Percentiles rank a stretch among this genome's conserved stretches.
phyloP scores from a whole-genome alignment of 2,113 vertebrate genomes.

The Myrmecophaga tridactyla region DNA sequence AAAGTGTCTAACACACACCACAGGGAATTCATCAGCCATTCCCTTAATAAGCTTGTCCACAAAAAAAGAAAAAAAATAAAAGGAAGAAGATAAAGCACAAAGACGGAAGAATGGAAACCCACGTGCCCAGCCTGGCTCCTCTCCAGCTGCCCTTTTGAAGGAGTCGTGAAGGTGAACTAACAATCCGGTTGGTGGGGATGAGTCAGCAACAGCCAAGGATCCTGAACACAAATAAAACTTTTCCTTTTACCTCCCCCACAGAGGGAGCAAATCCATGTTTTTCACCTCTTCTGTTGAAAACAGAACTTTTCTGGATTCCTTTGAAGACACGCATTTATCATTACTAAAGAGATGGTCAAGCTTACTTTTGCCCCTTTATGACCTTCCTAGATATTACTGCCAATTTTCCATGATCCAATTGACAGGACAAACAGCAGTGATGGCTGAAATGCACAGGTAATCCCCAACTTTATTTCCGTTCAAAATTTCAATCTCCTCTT shows the following conservation, averaged over 20 bases:
- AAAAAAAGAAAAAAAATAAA: too few species aligned
- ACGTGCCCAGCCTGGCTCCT: rapidly evolving
- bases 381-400: background rate
- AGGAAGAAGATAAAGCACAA: too few species aligned
- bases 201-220: background rate
- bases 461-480: background rate
- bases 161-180: background rate
- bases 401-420: background rate
- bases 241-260: background rate
- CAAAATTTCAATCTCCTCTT: background rate
- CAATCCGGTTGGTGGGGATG: rapidly evolving
- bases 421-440: background rate
- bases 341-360: background rate
- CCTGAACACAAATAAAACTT: background rate
- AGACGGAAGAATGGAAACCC: background rate
- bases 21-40: background rate
- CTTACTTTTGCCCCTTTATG: background rate
- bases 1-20: background rate
- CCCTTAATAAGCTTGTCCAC: background rate
- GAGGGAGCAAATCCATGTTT: background rate
- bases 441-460: background rate
- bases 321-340: background rate
- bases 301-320: background rate
- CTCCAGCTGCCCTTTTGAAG: rapidly evolving
- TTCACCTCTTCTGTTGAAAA: background rate